Conservation (phyloP, 1,140 invertebrate species). For the Zaprionus ornatus region DNA sequence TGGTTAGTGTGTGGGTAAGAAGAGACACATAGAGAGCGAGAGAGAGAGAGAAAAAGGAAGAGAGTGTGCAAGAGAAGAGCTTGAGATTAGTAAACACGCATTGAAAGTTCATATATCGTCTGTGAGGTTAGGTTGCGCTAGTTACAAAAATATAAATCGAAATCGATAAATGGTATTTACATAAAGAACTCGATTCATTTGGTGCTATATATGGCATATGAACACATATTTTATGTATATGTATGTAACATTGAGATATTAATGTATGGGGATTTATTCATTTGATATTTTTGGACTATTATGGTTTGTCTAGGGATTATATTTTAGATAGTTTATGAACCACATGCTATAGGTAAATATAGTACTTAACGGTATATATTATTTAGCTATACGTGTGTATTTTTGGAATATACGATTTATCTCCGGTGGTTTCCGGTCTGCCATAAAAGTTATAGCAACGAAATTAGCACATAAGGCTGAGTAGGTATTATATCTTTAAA, state of each 20-base stretch:
- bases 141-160: conserved; percentile 38
- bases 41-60: conserved; percentile 22
- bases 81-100: conserved; percentile 41
- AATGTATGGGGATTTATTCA: conserved; percentile 8
- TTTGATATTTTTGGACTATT: conserved; percentile 25
- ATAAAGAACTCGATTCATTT: conserved; percentile 49
- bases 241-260: conserved; percentile 67
- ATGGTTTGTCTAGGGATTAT: conserved; percentile 32
- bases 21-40: conserved; percentile 30
- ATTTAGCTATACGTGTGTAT: conserved; percentile 39
- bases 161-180: conserved; percentile 52
- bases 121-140: conserved; percentile 50
- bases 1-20: conserved; percentile 13
- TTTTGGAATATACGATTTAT: background rate
- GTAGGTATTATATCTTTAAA: background rate
- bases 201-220: conserved; percentile 62
- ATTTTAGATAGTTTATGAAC: conserved; percentile 52
- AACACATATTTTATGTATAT: conserved; percentile 65
- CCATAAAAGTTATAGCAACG: conserved; percentile 1
- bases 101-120: conserved; percentile 8
- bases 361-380: conserved; percentile 31
- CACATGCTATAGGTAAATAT: conserved; percentile 69
- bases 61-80: conserved; percentile 30
- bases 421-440: background rate
- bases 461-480: conserved; percentile 42